Evolutionary conservation across 1,140 invertebrate species (phyloP).

Genomic region (Ceratina japonica): DNA sequence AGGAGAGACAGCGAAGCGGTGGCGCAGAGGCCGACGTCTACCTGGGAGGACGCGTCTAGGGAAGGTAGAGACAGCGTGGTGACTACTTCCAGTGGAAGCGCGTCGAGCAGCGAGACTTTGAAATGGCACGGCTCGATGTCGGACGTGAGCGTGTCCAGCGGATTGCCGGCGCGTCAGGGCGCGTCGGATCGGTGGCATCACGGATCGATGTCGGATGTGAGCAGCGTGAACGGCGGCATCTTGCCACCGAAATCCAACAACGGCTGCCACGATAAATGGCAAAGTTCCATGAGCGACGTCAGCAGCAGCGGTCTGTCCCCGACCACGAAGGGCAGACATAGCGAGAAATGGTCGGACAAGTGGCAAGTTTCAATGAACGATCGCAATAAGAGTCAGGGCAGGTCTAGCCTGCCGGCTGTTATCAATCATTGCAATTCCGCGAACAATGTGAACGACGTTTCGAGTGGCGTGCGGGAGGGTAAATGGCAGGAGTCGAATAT

Average conservation of each 20-base stretch:
- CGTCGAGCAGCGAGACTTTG: slow-evolving; percentile 88
- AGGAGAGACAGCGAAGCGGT: slow-evolving; percentile 83
- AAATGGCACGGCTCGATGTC: slow-evolving; percentile 91
- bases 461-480: slow-evolving; percentile 51
- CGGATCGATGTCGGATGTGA: slow-evolving; percentile 74
- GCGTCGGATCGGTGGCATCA: slow-evolving; percentile 72
- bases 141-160: slow-evolving; percentile 85
- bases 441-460: slow-evolving; percentile 56
- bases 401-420: slow-evolving; percentile 62
- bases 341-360: slow-evolving; percentile 66
- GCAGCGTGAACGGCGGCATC: slow-evolving; percentile 69
- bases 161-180: slow-evolving; percentile 69
- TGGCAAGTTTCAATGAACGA: slow-evolving; percentile 74
- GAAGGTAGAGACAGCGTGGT: slow-evolving; percentile 86
- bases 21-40: slow-evolving; percentile 76
- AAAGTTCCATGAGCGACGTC: slow-evolving; percentile 81
- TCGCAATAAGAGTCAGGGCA: slow-evolving; percentile 62
- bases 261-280: slow-evolving; percentile 77
- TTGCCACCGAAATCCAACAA: slow-evolving; percentile 60
- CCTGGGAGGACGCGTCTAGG: slow-evolving; percentile 79
- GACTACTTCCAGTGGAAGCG: slow-evolving; percentile 84
- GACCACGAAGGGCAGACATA: slow-evolving; percentile 58
- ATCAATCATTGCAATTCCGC: slow-evolving; percentile 62
- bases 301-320: slow-evolving; percentile 60
- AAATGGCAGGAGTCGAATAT: slow-evolving; percentile 71